Evolutionary conservation across 2,113 vertebrate species (phyloP), one percentile per base, ranked within the genome.

Genomic region (Microtus ochrogaster): DNA sequence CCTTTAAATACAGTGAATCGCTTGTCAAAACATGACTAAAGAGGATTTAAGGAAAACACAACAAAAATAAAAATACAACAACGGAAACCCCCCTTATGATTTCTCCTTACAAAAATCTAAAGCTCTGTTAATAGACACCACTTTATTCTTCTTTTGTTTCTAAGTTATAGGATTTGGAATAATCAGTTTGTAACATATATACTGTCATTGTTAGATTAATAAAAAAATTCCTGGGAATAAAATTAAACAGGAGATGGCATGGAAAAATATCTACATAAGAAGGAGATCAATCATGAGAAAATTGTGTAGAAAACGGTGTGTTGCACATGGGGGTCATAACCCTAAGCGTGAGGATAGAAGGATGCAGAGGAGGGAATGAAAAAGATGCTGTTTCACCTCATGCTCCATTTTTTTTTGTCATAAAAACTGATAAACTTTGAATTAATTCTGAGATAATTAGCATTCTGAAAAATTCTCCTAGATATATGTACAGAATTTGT

Each of bases 381-480:
- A 81, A 68, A 77, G 39, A 90, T 83, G 16, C 49, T 26, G 36
- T 90, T 90, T 89, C 72, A 90, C 96, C 7, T 41, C 19, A 92
- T 7, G 9, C 77, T 95, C 87, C 83, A 21, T 28, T 94, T 90
- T 87, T 84, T n/a, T 73, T 94, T 90, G 58, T 47, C 52, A 66
- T 11, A 92, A 70, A 83, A 65, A 81, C 1, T 70, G 13, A 6
- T 94, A 33, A 95, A 93, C 24, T 94, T 96, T 44, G 0, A 0
- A 90, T 91, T 68, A 94, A 28, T 95, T 97, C 79, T 94, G 5
- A 78, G 77, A 82, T 97, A 82, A 33, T 97, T 97, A 95, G 33
- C 92, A 92, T 91, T 96, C 30, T 86, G 26, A 41, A 39, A 2
- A 93, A 61, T 33, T 95, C 24, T 33, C 17, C 28, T 95, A 87